Base-by-base conservation (phyloP, 2,113 vertebrate species). In the Stictonetta naevosa region DNA sequence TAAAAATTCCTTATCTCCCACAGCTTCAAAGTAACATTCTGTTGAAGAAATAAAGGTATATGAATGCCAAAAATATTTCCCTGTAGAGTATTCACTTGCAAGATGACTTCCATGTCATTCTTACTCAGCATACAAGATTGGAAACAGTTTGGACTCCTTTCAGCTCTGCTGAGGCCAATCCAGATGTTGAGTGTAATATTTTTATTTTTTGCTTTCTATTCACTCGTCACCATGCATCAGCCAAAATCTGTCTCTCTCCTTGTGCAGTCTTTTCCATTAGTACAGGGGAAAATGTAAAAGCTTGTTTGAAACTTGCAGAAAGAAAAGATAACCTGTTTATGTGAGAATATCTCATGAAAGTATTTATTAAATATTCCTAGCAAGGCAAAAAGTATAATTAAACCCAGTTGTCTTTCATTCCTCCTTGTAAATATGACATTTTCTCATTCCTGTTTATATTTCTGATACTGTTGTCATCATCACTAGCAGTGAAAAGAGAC, bases 181-280 rank as follows among this genome's bases (percentile, higher is more conserved):
- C 90, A 97, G 96, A 95, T 96, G 90, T 94, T 94, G 88, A 93
- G 82, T 1, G 31, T 69, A 96, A 92, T 86, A 86, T 89, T 89
- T 92, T 82, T 95, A 74, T 92, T 92, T 97, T 97, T 96, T 91
- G 78, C 88, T 96, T 94, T 78, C 86, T 93, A 63, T 64, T 83
- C 96, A 73, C 53, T 97, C 90, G 94, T 50, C 89, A 78, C 55
- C n/a, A 94, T 6, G 40, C 73, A 86, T 55, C 85, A 92, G 83
- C 93, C 88, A 93, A 96, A 92, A 83, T 93, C 40, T 94, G 60
- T 56, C 48, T 96, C 34, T 83, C 52, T 92, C 52, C 80, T 96
- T 96, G 79, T 94, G 83, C 76, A 94, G 60, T 72, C 83, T 90
- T 92, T 94, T 93, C 69, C 73, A 81, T 88, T 93, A 90, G 69